These are phyloP conservation scores for Hestina assimilis DNA, from an alignment of 1,140 invertebrate genomes.

Conservation along the genomic window DNA sequence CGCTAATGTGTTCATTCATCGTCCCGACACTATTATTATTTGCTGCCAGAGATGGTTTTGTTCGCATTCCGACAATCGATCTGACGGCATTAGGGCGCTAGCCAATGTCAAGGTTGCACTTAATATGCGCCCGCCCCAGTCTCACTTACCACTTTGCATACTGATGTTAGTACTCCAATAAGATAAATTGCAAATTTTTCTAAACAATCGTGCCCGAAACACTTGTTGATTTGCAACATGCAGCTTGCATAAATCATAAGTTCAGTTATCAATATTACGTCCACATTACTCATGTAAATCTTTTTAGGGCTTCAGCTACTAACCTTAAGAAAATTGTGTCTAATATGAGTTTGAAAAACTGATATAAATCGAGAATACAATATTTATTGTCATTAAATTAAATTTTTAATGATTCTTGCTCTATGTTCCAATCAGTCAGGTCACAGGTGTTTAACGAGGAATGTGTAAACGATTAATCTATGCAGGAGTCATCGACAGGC, in stretches of 20 bases:
- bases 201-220: too few relatives aligned
- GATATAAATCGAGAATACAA: too few relatives aligned
- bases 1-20: slow-evolving; percentile 74
- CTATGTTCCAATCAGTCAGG: too few relatives aligned
- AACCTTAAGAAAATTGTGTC: too few relatives aligned
- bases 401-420: too few relatives aligned
- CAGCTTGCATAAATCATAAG: too few relatives aligned
- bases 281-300: too few relatives aligned
- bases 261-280: too few relatives aligned
- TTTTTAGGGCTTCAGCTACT: too few relatives aligned
- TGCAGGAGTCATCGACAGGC: slow-evolving; percentile 45
- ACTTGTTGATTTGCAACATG: too few relatives aligned
- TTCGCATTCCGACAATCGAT: slow-evolving; percentile 65
- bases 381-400: too few relatives aligned
- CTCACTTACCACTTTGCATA: slow-evolving; percentile 16
- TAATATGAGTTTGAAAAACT: too few relatives aligned
- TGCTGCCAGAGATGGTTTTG: slow-evolving; percentile 64
- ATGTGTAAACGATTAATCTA: slow-evolving; percentile 28
- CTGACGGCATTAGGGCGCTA: slow-evolving; percentile 61
- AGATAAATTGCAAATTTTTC: neutral
- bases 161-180: neutral
- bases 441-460: neutral
- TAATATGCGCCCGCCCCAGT: slow-evolving; percentile 43
- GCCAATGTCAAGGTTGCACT: slow-evolving; percentile 75
- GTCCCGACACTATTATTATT: slow-evolving; percentile 72